These are phyloP conservation scores for Catostylus mosaicus DNA, from an alignment of 30 jellyfish, hydroid and myxozoan species.

Conservation along the genomic window DNA sequence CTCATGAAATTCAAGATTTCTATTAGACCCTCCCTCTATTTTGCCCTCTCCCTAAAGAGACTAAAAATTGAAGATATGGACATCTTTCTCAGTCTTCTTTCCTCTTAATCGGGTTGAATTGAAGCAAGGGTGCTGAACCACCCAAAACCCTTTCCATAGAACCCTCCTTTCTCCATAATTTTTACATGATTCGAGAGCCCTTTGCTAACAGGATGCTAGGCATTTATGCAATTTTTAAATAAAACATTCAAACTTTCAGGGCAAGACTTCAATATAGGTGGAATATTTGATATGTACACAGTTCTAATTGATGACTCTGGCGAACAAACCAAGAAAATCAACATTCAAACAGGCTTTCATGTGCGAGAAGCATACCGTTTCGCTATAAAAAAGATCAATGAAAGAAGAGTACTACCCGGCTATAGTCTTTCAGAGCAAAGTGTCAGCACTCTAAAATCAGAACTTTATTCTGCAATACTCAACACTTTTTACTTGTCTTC, in stretches of 20 bases:
- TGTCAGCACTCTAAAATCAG: not conserved
- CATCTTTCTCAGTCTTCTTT: too few species aligned
- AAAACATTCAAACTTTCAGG: not conserved
- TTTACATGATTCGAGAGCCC: too few species aligned
- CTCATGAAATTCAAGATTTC: too few species aligned
- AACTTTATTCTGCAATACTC: not conserved
- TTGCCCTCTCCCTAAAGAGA: too few species aligned
- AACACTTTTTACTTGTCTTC: not conserved
- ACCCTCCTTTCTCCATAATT: too few species aligned
- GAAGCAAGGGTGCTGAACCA: too few species aligned
- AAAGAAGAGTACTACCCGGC: constrained; percentile 1
- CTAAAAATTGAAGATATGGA: too few species aligned
- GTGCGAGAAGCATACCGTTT: constrained; percentile 36
- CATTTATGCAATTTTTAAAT: too few species aligned
- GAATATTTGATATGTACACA: constrained; percentile 3
- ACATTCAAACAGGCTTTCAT: constrained; percentile 26
- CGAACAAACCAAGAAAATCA: not conserved
- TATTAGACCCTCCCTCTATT: too few species aligned
- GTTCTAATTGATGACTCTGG: not conserved
- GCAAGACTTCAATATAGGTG: not conserved
- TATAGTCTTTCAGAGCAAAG: not conserved
- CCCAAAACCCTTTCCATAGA: too few species aligned
- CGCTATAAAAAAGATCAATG: constrained; percentile 7
- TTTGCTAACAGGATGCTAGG: too few species aligned
- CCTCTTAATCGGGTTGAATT: too few species aligned